A percentile compares a stretch with the other conserved stretches of the same genome.
These are phyloP conservation scores for Vidua chalybeata DNA, from an alignment of 2,113 vertebrate genomes.

Conservation along the genomic window DNA sequence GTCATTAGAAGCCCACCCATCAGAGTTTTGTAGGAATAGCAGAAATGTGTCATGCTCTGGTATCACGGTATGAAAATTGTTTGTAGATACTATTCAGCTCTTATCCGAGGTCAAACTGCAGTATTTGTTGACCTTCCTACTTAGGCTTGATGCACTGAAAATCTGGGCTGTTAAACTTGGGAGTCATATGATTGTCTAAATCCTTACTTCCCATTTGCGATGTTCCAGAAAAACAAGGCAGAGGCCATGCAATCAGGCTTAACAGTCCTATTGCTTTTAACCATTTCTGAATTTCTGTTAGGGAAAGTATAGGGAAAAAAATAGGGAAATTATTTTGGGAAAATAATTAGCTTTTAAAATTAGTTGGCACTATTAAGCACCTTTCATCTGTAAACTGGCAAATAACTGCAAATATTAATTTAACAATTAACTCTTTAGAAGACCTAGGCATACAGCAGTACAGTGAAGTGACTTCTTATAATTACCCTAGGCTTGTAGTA, in stretches of 20 bases:
- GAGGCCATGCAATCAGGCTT: conserved; percentile 26
- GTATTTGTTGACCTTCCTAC: conserved; percentile 37
- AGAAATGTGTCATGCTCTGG: not conserved
- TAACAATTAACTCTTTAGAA: not conserved
- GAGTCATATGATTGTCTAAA: conserved; percentile 53
- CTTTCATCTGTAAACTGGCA: not conserved
- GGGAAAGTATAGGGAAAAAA: not conserved
- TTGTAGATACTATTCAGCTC: not conserved
- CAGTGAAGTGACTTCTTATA: not conserved
- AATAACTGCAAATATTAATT: not conserved
- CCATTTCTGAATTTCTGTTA: not conserved
- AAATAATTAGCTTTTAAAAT: not conserved
- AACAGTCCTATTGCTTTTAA: conserved; percentile 1
- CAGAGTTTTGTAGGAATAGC: not conserved
- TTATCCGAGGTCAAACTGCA: not conserved
- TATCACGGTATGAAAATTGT: not conserved
- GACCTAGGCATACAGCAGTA: not conserved
- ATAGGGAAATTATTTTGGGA: not conserved
- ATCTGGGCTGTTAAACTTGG: conserved; percentile 52
- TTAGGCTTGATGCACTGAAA: conserved; percentile 25
- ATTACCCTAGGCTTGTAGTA: not conserved
- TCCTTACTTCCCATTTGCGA: not conserved
- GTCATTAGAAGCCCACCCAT: not conserved
- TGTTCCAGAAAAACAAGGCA: conserved; percentile 49
- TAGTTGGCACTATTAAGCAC: not conserved